phyloP scores from a whole-genome alignment of 2,888 invertebrate genomes.

The Polydrusus pterygomalis region DNA sequence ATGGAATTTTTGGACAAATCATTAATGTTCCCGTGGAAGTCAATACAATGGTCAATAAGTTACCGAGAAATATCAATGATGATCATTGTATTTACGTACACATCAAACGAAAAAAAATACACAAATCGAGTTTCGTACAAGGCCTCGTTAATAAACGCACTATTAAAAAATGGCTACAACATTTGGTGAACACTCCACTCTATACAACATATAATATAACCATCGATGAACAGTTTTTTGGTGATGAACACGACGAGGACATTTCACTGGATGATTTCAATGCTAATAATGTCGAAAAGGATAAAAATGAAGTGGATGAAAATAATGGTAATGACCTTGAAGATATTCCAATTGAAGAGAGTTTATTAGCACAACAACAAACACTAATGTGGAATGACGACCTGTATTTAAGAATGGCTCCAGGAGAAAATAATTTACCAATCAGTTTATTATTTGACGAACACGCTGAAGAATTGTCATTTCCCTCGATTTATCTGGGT shows the following conservation, averaged over 20 bases:
- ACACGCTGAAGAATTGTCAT: neutral
- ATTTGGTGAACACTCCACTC: constrained; percentile 1
- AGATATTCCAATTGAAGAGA: neutral
- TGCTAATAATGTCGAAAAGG: too few relatives aligned
- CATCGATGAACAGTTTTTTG: neutral
- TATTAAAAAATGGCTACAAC: neutral
- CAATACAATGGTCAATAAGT: constrained; percentile 1
- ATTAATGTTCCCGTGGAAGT: neutral
- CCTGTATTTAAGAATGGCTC: too few relatives aligned
- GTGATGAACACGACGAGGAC: neutral
- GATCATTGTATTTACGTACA: neutral
- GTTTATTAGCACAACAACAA: constrained; percentile 5
- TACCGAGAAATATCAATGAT: constrained; percentile 7
- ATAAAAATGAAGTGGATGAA: too few relatives aligned
- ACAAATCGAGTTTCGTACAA: neutral
- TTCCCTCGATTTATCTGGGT: constrained; percentile 2
- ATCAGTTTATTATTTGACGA: neutral
- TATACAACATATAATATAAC: constrained; percentile 19
- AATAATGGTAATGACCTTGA: too few relatives aligned
- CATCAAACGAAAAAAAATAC: constrained; percentile 1
- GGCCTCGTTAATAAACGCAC: neutral
- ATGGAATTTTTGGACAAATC: constrained; percentile 11
- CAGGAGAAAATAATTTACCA: neutral
- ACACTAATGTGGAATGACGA: constrained; percentile 7
- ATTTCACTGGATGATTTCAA: too few relatives aligned